Conservation (phyloP, 2,113 vertebrate species). For the Benitochromis conjunctus region DNA sequence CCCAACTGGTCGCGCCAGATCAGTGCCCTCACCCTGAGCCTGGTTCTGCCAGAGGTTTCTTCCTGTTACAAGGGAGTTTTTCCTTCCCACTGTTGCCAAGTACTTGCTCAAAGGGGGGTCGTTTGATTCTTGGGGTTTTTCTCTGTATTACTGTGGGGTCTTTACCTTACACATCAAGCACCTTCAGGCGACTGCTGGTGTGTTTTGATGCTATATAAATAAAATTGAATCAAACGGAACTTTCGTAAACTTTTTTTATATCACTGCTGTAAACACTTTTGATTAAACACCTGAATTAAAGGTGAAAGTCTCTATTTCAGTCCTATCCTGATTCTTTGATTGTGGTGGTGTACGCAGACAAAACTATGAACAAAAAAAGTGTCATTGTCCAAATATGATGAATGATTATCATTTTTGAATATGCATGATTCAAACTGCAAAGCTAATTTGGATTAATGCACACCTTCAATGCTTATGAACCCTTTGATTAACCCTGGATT, state of each 20-base stretch:
- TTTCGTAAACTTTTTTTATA: not conserved
- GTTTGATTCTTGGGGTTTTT: not conserved
- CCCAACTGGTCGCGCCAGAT: too few species aligned
- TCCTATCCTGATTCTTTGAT: rapidly evolving
- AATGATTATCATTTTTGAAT: rapidly evolving
- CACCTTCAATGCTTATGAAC: not conserved
- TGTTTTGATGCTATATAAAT: not conserved
- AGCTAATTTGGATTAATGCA: rapidly evolving
- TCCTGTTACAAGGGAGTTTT: not conserved
- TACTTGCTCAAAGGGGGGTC: not conserved
- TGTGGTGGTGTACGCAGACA: rapidly evolving
- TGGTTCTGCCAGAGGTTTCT: rapidly evolving
- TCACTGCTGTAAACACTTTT: rapidly evolving
- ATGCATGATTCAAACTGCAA: not conserved
- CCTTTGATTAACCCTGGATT: not conserved
- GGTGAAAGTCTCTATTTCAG: rapidly evolving
- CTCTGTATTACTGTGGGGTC: not conserved
- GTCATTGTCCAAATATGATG: not conserved
- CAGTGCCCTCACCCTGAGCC: rapidly evolving
- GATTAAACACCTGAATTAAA: rapidly evolving
- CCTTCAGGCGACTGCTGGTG: rapidly evolving
- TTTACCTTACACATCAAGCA: rapidly evolving
- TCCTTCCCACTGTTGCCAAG: not conserved
- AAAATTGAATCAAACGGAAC: not conserved
- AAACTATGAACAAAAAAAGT: not conserved